Conservation (phyloP, 2,113 vertebrate species). For the Gallinago jamesoni region DNA sequence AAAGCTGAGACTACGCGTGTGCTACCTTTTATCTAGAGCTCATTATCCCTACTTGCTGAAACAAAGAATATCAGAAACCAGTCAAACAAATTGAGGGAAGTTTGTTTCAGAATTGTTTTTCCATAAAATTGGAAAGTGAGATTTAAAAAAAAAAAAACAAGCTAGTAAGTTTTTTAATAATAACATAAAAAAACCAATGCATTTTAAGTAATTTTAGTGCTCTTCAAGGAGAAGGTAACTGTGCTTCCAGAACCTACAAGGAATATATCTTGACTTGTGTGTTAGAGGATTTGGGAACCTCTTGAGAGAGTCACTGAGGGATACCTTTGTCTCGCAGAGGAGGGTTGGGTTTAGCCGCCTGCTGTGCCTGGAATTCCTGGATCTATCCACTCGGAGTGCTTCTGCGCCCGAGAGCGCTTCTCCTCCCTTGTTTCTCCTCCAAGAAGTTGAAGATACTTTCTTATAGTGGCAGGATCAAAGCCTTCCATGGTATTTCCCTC, state of each 20-base stretch:
- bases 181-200: background rate
- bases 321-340: background rate
- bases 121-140: background rate
- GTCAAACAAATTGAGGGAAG: background rate
- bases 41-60: background rate
- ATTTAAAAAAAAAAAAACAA: background rate
- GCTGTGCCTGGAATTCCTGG: background rate
- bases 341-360: background rate
- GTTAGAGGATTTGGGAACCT: background rate
- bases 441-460: background rate
- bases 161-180: background rate
- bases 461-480: background rate
- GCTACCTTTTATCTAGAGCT: background rate
- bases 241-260: background rate
- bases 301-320: background rate
- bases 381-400: background rate
- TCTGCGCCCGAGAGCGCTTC: background rate
- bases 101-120: background rate
- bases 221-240: accelerated
- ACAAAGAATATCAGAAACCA: background rate
- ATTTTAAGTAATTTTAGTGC: background rate
- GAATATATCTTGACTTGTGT: background rate
- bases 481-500: background rate
- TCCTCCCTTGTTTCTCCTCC: background rate
- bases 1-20: background rate